Evolutionary conservation across 2,113 vertebrate genomes (phyloP), one percentile per base, ranked within the genome.

Genomic region (Calidris pygmaea): DNA sequence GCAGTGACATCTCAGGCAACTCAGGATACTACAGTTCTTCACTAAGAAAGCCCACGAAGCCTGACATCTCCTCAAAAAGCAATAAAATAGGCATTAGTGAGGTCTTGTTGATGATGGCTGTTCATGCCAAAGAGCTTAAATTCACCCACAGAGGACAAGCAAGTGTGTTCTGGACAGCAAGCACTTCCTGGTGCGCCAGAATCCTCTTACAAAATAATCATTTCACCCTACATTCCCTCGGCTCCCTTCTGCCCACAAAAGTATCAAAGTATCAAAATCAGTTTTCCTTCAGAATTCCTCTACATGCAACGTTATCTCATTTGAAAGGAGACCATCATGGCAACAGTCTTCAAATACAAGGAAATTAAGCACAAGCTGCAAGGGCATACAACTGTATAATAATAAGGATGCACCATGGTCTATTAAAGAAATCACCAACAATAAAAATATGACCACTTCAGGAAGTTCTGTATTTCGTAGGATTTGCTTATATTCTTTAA

Each of bases 131-230:
- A 80, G 34, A 80, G 53, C 43, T 74, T 52, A 26, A 81, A 39
- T 59, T 65, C 4, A 1, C 18, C 24, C 4, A 2, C 26, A 56
- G 37, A 90, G 30, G 37, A 91, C 67, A 74, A 86, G 62, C 11
- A 29, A 48, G 87, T 3, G 0, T 45, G 30, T 35, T 88, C 72
- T 67, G 37, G 39, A 50, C 66, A 63, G 45, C 32, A n/a, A 73
- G 32, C 1, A 5, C 50, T 66, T 76, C 74, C 34, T 5, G 20
- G 27, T 41, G n/a, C 2, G 0, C 34, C 41, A 90, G 23, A 88
- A 93, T 88, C 87, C 79, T 90, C 90, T 94, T 88, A 95, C 3
- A 87, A 90, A 87, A 59, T 65, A 81, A 91, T 83, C 5, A 87
- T 75, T 87, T 94, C 80, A 96, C 66, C 81, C 45, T 24, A 23